Conservation (phyloP, 2,797 vertebrate species). For the Heterohyrax brucei region DNA sequence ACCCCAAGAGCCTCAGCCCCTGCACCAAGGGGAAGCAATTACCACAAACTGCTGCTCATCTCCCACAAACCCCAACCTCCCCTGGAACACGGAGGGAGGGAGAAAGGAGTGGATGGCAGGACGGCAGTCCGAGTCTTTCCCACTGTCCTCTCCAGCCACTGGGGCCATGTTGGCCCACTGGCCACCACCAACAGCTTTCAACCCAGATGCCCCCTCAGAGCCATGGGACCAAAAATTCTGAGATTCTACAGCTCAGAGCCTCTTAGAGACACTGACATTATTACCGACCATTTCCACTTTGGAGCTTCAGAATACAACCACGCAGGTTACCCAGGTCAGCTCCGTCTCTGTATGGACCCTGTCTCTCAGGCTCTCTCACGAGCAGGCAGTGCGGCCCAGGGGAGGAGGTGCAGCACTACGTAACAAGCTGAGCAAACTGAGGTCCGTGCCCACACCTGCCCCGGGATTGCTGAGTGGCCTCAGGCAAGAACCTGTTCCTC, state of each 20-base stretch:
- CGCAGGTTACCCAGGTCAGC: rapidly evolving
- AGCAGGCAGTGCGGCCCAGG: neutral
- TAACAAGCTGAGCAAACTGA: neutral
- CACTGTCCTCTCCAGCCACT: rapidly evolving
- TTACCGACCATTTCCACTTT: neutral
- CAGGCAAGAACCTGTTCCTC: neutral
- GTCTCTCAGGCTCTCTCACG: neutral
- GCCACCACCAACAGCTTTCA: neutral
- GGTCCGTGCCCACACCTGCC: neutral
- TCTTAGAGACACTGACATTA: neutral
- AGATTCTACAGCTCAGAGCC: neutral
- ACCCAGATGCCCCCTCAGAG: neutral
- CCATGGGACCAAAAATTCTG: neutral
- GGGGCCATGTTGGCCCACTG: rapidly evolving
- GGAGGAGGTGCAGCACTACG: neutral
- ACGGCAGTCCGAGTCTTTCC: neutral
- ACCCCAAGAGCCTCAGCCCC: conserved; percentile 2
- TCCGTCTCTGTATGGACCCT: neutral
- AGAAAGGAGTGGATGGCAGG: neutral
- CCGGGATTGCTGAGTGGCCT: neutral
- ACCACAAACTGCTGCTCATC: conserved; percentile 51
- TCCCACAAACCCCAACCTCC: conserved; percentile 17
- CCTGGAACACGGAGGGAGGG: neutral
- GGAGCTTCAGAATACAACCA: neutral
- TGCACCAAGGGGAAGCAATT: conserved; percentile 45